phyloP scores from a whole-genome alignment of 1,140 invertebrate genomes.

The Bilobella aurantiaca region DNA sequence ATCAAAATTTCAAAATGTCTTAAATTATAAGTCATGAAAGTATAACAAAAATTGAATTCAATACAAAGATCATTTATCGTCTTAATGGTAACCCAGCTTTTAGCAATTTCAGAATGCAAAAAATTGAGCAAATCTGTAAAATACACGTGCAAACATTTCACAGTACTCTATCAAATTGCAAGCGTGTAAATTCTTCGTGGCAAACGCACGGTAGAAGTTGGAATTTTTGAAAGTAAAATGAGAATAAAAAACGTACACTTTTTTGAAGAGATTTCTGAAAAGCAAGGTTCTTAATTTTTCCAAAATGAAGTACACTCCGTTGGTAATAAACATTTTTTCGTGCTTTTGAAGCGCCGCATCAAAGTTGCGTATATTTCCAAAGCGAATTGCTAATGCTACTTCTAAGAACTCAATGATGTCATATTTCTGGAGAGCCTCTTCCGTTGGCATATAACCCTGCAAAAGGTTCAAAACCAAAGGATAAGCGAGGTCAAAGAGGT shows the following conservation, averaged over 20 bases:
- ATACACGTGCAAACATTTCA: no score
- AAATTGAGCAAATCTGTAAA: no score
- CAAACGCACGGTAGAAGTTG: no score
- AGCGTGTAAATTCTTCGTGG: no score
- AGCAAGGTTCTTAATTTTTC: constrained; percentile 92
- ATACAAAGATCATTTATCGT: no score
- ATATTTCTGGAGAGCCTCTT: constrained; percentile 70
- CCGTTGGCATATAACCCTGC: constrained; percentile 74
- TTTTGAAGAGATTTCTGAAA: constrained; percentile 92
- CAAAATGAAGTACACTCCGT: constrained; percentile 90
- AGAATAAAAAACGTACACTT: constrained; percentile 76
- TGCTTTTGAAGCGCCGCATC: constrained; percentile 74
- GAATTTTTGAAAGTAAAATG: no score
- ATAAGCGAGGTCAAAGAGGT: neutral
- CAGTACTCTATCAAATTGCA: no score
- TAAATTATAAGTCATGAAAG: no score
- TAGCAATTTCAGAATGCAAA: no score
- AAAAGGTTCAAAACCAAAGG: neutral
- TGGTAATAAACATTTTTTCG: constrained; percentile 85
- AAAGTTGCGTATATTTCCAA: constrained; percentile 75
- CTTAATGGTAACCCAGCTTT: no score
- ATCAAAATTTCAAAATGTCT: no score
- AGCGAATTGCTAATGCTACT: constrained; percentile 71
- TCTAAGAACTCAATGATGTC: constrained; percentile 82
- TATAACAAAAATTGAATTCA: no score